Evolutionary conservation across 1,140 invertebrate species (phyloP).

Genomic region (Antheraea pernyi): DNA sequence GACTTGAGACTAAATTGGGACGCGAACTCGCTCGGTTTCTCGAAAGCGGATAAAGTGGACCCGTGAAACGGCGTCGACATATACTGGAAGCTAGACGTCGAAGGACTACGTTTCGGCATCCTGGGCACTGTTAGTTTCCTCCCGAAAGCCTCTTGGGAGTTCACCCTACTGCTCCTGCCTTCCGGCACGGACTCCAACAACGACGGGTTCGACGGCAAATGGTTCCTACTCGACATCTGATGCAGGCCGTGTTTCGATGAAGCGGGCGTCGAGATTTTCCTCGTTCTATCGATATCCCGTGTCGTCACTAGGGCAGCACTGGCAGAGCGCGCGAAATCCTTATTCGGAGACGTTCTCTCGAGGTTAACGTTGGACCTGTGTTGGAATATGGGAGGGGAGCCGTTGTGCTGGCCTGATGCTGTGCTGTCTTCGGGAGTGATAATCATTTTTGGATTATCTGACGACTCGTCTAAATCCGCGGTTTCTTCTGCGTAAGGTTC

Average conservation of each 20-base stretch:
- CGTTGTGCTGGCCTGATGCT: constrained; percentile 41
- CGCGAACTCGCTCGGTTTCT: constrained; percentile 87
- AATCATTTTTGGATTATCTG: constrained; percentile 42
- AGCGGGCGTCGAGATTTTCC: constrained; percentile 65
- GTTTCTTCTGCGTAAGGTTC: constrained; percentile 63
- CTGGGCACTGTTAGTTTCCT: constrained; percentile 57
- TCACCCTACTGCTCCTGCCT: constrained; percentile 50
- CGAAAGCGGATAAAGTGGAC: constrained; percentile 86
- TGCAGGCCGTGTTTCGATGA: constrained; percentile 55
- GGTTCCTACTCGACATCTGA: constrained; percentile 57
- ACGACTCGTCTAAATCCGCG: constrained; percentile 35
- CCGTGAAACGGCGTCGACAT: constrained; percentile 91
- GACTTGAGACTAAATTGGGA: constrained; percentile 88
- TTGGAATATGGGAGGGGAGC: constrained; percentile 55
- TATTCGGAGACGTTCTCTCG: constrained; percentile 40
- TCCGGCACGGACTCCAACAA: constrained; percentile 64
- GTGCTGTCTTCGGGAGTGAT: constrained; percentile 52
- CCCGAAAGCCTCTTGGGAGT: constrained; percentile 55
- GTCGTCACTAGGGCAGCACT: constrained; percentile 75
- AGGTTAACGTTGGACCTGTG: constrained; percentile 44
- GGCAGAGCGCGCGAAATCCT: constrained; percentile 75
- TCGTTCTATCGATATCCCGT: constrained; percentile 41
- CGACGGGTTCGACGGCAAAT: constrained; percentile 55
- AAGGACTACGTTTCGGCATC: constrained; percentile 83
- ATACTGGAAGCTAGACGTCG: constrained; percentile 90